Evolutionary conservation across 2,888 invertebrate species (phyloP).

Genomic region (Cotesia congregata): DNA sequence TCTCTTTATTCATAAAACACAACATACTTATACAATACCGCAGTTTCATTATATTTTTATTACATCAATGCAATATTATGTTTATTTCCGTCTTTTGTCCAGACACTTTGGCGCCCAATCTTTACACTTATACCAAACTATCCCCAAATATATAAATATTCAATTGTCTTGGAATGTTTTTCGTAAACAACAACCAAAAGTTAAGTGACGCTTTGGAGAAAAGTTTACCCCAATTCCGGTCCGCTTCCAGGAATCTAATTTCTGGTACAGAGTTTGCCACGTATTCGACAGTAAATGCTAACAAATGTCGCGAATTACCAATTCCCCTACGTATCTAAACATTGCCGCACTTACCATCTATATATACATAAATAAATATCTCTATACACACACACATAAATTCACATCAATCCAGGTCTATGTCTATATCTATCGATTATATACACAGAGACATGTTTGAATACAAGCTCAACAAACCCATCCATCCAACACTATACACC

Average conservation of each 20-base stretch:
- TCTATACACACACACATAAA: conserved; percentile 5
- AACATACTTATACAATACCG: not conserved
- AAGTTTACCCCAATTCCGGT: conserved; percentile 57
- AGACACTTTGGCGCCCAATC: not conserved
- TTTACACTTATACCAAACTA: not conserved
- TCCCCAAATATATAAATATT: conserved; percentile 9
- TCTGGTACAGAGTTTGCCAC: conserved; percentile 42
- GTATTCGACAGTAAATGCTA: conserved; percentile 54
- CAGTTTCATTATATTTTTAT: too few species aligned
- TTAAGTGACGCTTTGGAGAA: conserved; percentile 25
- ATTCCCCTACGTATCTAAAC: conserved; percentile 54
- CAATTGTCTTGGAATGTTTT: not conserved
- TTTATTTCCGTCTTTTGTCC: not conserved
- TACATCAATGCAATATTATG: not conserved
- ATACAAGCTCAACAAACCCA: conserved; percentile 11
- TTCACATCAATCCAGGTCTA: not conserved
- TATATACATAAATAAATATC: conserved; percentile 23
- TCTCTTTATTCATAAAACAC: not conserved
- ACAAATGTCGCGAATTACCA: conserved; percentile 64
- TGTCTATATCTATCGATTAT: not conserved
- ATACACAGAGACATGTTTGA: not conserved
- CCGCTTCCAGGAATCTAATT: conserved; percentile 57
- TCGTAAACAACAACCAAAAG: conserved; percentile 30
- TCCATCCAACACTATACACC: conserved; percentile 32
- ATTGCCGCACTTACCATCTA: conserved; percentile 32